Conservation (phyloP, 2,888 invertebrate genomes). For the Temnothorax rugatulus region DNA sequence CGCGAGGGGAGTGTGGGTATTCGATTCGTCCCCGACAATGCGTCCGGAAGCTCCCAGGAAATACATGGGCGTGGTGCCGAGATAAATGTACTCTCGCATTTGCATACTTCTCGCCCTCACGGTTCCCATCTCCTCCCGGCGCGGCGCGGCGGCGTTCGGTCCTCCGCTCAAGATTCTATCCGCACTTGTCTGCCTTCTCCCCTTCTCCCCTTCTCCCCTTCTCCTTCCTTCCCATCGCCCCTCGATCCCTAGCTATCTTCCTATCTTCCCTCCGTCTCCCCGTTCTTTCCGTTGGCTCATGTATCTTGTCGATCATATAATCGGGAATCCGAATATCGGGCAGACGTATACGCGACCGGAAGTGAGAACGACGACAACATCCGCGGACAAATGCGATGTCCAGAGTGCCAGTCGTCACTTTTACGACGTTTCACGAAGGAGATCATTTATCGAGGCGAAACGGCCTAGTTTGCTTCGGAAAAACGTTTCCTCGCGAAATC, state of each 20-base stretch:
- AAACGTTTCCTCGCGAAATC: not conserved
- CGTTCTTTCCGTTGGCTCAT: not conserved
- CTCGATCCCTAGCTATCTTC: not conserved
- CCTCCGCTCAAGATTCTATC: constrained; percentile 64
- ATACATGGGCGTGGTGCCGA: constrained; percentile 85
- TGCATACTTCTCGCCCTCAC: constrained; percentile 81
- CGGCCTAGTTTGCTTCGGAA: not conserved
- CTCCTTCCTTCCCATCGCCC: not conserved
- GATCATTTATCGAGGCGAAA: not conserved
- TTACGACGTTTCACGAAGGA: not conserved
- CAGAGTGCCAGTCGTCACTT: constrained; percentile 11
- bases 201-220: constrained; percentile 12
- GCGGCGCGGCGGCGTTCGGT: constrained; percentile 40
- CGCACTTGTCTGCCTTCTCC: constrained; percentile 35
- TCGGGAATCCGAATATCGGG: constrained; percentile 11
- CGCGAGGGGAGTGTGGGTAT: constrained; percentile 72
- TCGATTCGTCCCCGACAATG: constrained; percentile 83
- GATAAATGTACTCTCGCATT: constrained; percentile 85
- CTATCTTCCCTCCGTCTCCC: not conserved
- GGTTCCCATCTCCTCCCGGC: constrained; percentile 61
- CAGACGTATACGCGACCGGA: not conserved
- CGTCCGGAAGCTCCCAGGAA: constrained; percentile 84
- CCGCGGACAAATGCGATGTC: constrained; percentile 34
- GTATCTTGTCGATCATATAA: constrained; percentile 41
- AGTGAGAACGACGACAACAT: constrained; percentile 35